A percentile compares a stretch with the other conserved stretches of the same genome.
Evolutionary conservation across 2,113 vertebrate genomes (phyloP).

Genomic region (Alethe castanea): DNA sequence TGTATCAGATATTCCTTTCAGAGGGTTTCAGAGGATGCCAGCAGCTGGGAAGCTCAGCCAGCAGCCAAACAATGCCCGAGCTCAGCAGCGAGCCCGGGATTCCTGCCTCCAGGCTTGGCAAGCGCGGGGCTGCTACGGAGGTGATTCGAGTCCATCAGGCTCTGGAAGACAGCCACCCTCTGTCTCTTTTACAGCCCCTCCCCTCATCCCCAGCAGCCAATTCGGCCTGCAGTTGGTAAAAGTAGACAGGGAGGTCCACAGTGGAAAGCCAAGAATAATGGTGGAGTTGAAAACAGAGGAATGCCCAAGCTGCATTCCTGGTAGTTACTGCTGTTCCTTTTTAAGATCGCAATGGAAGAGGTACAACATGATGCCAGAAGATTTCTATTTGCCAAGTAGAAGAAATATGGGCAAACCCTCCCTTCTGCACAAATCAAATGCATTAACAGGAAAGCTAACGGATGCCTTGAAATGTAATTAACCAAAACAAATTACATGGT

Average conservation of each 20-base stretch:
- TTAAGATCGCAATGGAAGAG: not conserved
- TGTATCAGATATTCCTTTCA: slow-evolving; percentile 49
- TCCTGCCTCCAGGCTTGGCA: slow-evolving; percentile 58
- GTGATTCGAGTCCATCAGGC: slow-evolving; percentile 12
- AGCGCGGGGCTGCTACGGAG: not conserved
- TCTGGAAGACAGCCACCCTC: slow-evolving; percentile 45
- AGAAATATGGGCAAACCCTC: not conserved
- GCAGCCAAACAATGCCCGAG: slow-evolving; percentile 24
- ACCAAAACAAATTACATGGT: slow-evolving; percentile 12
- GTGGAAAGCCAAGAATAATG: slow-evolving; percentile 13
- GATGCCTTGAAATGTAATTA: slow-evolving; percentile 27
- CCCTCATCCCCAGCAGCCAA: not conserved
- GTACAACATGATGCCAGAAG: not conserved
- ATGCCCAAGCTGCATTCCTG: not conserved
- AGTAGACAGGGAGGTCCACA: not conserved
- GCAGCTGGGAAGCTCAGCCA: slow-evolving; percentile 52
- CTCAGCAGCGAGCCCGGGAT: slow-evolving; percentile 34
- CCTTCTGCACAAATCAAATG: not conserved
- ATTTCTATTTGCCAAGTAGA: not conserved
- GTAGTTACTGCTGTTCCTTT: not conserved
- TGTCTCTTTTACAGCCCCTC: not conserved
- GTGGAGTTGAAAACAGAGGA: not conserved
- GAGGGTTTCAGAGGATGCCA: slow-evolving; percentile 9
- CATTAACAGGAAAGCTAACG: slow-evolving; percentile 11
- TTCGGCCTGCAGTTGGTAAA: not conserved